phyloP scores from a whole-genome alignment of 2,113 vertebrate species.

The Labrus mixtus region DNA sequence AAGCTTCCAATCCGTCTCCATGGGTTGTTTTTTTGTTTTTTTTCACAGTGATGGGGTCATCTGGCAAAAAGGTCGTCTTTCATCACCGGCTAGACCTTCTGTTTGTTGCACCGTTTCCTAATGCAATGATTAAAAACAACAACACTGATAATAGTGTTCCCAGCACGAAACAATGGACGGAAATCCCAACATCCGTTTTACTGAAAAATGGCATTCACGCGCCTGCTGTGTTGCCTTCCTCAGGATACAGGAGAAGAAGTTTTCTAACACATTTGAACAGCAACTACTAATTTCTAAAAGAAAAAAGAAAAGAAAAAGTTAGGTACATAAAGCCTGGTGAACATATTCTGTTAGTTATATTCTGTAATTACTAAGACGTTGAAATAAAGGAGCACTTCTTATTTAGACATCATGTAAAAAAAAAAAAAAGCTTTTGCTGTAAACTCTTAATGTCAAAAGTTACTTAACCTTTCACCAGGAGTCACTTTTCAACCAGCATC shows the following conservation, averaged over 20 bases:
- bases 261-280: constrained; percentile 73
- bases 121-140: constrained; percentile 79
- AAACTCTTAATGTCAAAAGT: too few relatives aligned
- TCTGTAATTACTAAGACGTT: too few relatives aligned
- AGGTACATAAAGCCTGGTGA: too few relatives aligned
- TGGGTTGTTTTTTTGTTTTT: background rate
- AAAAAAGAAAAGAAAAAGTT: too few relatives aligned
- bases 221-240: constrained; percentile 76
- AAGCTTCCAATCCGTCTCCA: too few relatives aligned
- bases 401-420: too few relatives aligned
- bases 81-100: constrained; percentile 66
- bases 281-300: background rate
- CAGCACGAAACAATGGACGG: constrained; percentile 82
- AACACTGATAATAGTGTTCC: constrained; percentile 78
- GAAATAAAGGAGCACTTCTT: too few relatives aligned
- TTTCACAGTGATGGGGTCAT: constrained; percentile 46
- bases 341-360: too few relatives aligned
- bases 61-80: constrained; percentile 68
- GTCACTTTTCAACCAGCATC: too few relatives aligned
- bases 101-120: constrained; percentile 79
- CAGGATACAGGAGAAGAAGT: constrained; percentile 66
- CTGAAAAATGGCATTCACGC: constrained; percentile 78
- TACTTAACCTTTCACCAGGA: too few relatives aligned
- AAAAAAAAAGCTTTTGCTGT: too few relatives aligned
- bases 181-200: constrained; percentile 80